phyloP scores from a whole-genome alignment of 1,140 invertebrate species.

The Pseudomyrmex dendroicus region DNA sequence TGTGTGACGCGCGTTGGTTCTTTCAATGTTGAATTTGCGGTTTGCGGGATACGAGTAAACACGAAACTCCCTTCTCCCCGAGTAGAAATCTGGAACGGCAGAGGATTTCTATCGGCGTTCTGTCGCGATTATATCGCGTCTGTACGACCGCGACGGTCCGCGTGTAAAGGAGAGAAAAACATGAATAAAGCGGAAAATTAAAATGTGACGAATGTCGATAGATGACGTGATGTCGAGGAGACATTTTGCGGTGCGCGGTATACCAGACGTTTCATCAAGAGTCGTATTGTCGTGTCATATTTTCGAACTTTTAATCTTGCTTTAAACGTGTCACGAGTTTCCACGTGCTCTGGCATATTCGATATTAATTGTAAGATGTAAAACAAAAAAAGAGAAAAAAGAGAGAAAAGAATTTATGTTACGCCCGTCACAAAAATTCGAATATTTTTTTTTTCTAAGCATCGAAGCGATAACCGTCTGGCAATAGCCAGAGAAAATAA shows the following conservation, averaged over 20 bases:
- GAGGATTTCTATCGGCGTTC: background rate
- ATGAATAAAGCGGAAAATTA: constrained; percentile 48
- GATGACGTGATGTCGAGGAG: constrained; percentile 11
- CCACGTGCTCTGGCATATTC: background rate
- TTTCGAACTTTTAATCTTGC: constrained; percentile 16
- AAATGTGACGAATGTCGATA: constrained; percentile 53
- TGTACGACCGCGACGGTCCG: background rate
- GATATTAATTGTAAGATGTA: background rate
- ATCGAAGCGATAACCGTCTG: background rate
- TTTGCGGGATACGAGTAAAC: constrained; percentile 2
- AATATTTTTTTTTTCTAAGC: background rate
- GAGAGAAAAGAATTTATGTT: background rate
- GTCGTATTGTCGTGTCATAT: constrained; percentile 8
- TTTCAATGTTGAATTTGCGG: background rate
- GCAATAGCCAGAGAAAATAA: background rate
- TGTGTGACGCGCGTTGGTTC: background rate
- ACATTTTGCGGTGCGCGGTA: constrained; percentile 4
- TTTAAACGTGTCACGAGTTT: background rate
- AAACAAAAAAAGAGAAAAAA: background rate
- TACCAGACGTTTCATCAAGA: constrained; percentile 17
- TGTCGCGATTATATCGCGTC: constrained; percentile 1
- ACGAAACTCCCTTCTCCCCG: background rate
- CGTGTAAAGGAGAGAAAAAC: constrained; percentile 17
- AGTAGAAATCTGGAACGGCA: background rate
- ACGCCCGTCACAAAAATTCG: background rate